A percentile compares a stretch with the other conserved stretches of the same genome.
These are phyloP conservation scores for Drosophila anomalata DNA, from an alignment of 2,888 invertebrate species.

Conservation along the genomic window DNA sequence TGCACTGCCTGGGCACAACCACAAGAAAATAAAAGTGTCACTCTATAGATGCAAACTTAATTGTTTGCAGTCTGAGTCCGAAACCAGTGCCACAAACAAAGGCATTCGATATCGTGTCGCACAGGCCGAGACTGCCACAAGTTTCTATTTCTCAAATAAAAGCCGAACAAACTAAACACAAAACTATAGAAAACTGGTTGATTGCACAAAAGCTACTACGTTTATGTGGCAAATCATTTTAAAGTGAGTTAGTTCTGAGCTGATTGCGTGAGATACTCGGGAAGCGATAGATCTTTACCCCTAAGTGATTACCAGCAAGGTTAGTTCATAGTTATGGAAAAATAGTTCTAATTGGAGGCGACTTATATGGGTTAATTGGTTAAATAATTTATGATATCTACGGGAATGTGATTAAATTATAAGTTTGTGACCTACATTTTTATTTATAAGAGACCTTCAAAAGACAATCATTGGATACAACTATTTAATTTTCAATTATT, in stretches of 20 bases:
- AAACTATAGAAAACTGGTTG: conserved; percentile 20
- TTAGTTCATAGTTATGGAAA: neutral
- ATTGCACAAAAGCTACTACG: conserved; percentile 21
- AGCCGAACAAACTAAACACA: conserved; percentile 10
- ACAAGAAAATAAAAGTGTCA: conserved; percentile 68
- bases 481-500: no score
- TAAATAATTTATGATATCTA: neutral
- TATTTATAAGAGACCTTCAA: no score
- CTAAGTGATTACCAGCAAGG: neutral
- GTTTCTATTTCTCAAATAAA: conserved; percentile 35
- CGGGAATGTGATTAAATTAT: neutral
- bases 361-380: conserved; percentile 1
- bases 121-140: conserved; percentile 23
- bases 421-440: neutral
- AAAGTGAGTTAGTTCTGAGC: conserved; percentile 9
- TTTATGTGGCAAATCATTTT: conserved; percentile 16
- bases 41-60: conserved; percentile 66
- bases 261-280: neutral
- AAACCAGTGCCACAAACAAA: conserved; percentile 30
- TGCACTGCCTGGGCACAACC: conserved; percentile 36
- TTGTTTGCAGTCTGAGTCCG: conserved; percentile 58
- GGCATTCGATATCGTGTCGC: conserved; percentile 14
- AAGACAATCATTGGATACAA: no score
- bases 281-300: neutral
- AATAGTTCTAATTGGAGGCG: neutral